Base-by-base conservation (phyloP, 2,113 vertebrate species). In the Pogonocichla stellata region DNA sequence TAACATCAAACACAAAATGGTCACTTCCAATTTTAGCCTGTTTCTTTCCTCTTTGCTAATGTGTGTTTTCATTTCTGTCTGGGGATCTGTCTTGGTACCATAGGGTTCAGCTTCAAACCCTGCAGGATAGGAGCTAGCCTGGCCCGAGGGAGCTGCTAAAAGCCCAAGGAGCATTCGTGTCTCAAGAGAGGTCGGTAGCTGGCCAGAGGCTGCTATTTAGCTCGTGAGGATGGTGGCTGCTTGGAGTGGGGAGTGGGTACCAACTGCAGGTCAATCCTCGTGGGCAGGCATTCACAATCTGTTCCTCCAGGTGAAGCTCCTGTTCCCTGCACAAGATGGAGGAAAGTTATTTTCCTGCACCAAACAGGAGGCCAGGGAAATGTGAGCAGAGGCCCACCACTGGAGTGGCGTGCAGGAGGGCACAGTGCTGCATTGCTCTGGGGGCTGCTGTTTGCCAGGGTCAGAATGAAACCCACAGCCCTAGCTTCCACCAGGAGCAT, bases 1-100 rank as follows among this genome's bases (percentile, higher is more conserved):
- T 95, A 73, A 96, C 94, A 92, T 94, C 94, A 95, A 94, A 93
- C 74, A 74, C 11, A 1, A 87, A 80, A 86, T 80, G 94, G 96
- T 95, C 92, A 95, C 87, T 96, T 97, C 96, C 92, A 72, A 91
- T 95, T 90, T 78, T 80, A 80, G 72, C 61, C 54, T 38, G 71
- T 70, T 84, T 90, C 57, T 88, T 47, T 74, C 60, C 71, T 71
- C 56, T 87, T 91, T 18, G 38, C 88, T 91, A 90, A 92, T 38
- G 65, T 26, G 34, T 54, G 64, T 74, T 92, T 92, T 73, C 53
- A 50, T 91, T 95, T 86, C 72, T 65, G 75, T 67, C 77, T 34
- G 71, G 75, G 85, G 91, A 88, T 43, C 34, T 70, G 65, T 79
- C 70, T 54, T 31, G 80, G 40, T 53, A 33, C 66, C 77, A 66